Evolutionary conservation across 2,888 invertebrate genomes (phyloP).

Genomic region (Bellardia bayeri): DNA sequence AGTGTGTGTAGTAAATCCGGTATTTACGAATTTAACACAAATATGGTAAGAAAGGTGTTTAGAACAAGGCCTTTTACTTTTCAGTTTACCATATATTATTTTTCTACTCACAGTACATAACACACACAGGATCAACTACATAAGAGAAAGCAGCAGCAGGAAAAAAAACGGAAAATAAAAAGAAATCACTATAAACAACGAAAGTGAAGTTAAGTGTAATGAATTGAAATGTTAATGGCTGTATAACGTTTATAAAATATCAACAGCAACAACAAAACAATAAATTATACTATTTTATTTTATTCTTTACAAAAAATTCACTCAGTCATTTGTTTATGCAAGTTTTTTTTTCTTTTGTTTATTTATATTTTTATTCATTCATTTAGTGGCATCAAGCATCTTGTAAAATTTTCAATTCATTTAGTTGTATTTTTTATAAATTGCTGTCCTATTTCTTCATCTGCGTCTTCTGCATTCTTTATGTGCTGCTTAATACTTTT

Average conservation of each 20-base stretch:
- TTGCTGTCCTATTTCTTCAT: not conserved
- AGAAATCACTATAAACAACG: slow-evolving; percentile 16
- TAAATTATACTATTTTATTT: slow-evolving; percentile 31
- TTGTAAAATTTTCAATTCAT: slow-evolving; percentile 52
- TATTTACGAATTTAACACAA: too few relatives aligned
- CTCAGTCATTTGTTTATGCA: slow-evolving; percentile 22
- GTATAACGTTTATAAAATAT: slow-evolving; percentile 40
- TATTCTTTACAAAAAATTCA: slow-evolving; percentile 33
- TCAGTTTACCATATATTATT: not conserved
- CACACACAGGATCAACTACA: slow-evolving; percentile 10
- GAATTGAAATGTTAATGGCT: slow-evolving; percentile 64
- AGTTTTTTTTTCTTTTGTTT: not conserved
- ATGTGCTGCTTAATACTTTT: slow-evolving; percentile 5
- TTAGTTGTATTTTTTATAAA: slow-evolving; percentile 18
- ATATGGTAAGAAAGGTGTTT: too few relatives aligned
- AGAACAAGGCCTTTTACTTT: not conserved
- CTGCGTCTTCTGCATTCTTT: not conserved
- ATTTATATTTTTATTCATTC: slow-evolving; percentile 9
- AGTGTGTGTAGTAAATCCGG: too few relatives aligned
- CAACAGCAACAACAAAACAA: slow-evolving; percentile 21
- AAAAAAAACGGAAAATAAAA: not conserved
- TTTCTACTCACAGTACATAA: not conserved
- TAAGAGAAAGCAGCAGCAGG: too few relatives aligned
- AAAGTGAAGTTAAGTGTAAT: slow-evolving; percentile 66
- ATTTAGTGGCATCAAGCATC: slow-evolving; percentile 48